Evolutionary conservation across 2,113 vertebrate genomes (phyloP), one percentile per base, ranked within the genome.

Genomic region (Aptenodytes forsteri): DNA sequence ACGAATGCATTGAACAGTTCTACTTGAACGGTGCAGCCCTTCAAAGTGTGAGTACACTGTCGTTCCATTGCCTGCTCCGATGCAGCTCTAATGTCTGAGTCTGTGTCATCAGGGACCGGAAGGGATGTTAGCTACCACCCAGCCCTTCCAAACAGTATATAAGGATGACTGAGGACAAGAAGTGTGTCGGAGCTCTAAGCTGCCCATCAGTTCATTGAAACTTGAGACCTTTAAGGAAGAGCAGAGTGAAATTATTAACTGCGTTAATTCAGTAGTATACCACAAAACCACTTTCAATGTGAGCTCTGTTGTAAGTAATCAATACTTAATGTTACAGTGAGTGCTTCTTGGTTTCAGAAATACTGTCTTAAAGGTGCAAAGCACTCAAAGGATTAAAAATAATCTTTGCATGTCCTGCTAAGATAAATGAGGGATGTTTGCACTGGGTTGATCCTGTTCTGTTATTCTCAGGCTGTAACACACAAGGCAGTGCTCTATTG

Each of bases 311-410:
- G 26, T 73, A 83, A 85, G 32, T 77, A 62, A 87, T 89, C 83
- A 82, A 79, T 91, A 89, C 32, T 72, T 79, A 89, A 58, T 44
- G 29, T 83, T 77, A 73, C 87, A 58, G 34, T 36, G 58, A 93
- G 58, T 0, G 0, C 65, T 85, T 90, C 78, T 47, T 55, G 40
- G 62, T 80, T 95, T 91, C 82, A 90, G 75, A 96, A 95, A 93
- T 47, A 70, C 66, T 10, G 3, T 90, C 66, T 90, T 87, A 92
- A 97, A 91, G 64, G 65, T 83, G 82, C 20, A 90, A 89, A 88
- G 54, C 87, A 92, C 87, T 95, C 42, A 88, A 70, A 83, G 81
- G 84, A 80, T 94, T 93, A 80, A 88, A 95, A 93, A 86, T 70
- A 90, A 77, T 91, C 87, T 95, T 91, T 77, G n/a, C 5, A 8